These are phyloP conservation scores for Wiebesia pumilae DNA, from an alignment of 1,140 invertebrate genomes.

Conservation along the genomic window DNA sequence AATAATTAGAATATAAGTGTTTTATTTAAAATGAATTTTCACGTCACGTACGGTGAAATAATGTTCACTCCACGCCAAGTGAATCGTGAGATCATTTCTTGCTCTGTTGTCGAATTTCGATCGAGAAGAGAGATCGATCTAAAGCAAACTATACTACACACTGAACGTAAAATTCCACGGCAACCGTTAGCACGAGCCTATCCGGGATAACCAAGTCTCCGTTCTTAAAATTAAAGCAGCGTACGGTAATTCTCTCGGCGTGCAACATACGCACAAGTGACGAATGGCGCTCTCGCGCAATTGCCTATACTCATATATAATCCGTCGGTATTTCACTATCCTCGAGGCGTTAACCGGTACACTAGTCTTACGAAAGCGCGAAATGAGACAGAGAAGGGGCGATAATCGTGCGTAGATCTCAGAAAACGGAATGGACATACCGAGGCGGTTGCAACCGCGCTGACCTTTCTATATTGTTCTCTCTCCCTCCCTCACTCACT, in stretches of 20 bases:
- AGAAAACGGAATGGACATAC: slow-evolving; percentile 41
- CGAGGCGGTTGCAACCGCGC: background rate
- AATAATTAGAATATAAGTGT: background rate
- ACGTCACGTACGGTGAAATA: background rate
- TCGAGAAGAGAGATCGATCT: background rate
- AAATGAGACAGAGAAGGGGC: background rate
- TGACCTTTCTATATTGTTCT: slow-evolving; percentile 22
- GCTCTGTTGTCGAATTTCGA: background rate
- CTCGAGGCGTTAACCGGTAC: background rate
- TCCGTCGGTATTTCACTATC: background rate
- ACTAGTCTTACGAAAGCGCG: slow-evolving; percentile 16
- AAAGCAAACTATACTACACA: background rate
- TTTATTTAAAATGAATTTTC: background rate
- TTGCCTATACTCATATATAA: background rate
- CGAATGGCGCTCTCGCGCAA: slow-evolving; percentile 7
- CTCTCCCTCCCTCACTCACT: background rate
- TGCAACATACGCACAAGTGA: background rate
- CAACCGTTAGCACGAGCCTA: background rate
- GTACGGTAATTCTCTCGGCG: background rate
- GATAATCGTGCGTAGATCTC: slow-evolving; percentile 35
- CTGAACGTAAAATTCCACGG: background rate
- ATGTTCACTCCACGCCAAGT: background rate
- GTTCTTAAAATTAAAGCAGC: background rate
- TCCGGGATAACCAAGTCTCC: background rate
- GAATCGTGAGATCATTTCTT: background rate